Conservation (phyloP, 2,113 vertebrate species). For the Opisthocomus hoazin region DNA sequence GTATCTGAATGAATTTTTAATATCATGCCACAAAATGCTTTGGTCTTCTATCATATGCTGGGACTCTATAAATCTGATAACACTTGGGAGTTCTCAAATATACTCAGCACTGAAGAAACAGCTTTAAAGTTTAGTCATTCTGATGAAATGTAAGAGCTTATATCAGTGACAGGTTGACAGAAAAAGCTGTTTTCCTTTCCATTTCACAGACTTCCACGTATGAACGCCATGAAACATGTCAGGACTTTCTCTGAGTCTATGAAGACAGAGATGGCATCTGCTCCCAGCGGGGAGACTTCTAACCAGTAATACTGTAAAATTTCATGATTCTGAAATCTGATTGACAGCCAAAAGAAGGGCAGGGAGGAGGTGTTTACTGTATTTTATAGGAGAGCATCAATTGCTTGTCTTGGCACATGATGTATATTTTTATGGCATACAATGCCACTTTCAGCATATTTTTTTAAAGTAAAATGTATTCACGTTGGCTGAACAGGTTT, state of each 20-base stretch:
- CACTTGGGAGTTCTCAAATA: constrained; percentile 79
- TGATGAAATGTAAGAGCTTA: constrained; percentile 82
- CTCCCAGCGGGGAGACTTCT: constrained; percentile 77
- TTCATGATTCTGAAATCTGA: constrained; percentile 75
- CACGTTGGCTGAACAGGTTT: constrained; percentile 45
- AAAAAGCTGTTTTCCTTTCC: constrained; percentile 88
- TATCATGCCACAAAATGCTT: constrained; percentile 74
- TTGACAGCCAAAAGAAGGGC: constrained; percentile 74
- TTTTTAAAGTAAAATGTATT: constrained; percentile 26
- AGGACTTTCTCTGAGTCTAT: constrained; percentile 78
- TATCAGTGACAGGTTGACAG: constrained; percentile 87
- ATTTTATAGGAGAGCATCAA: constrained; percentile 68
- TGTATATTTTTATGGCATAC: constrained; percentile 66
- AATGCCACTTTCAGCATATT: constrained; percentile 43
- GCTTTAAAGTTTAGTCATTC: constrained; percentile 85
- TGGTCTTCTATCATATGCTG: constrained; percentile 74
- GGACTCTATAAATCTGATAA: constrained; percentile 78
- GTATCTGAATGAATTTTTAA: constrained; percentile 80
- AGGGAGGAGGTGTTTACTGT: constrained; percentile 72
- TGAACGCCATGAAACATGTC: constrained; percentile 84
- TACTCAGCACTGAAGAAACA: constrained; percentile 74
- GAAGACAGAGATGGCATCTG: constrained; percentile 80
- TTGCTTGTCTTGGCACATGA: constrained; percentile 73
- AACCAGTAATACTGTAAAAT: constrained; percentile 77
- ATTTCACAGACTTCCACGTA: constrained; percentile 85